Evolutionary conservation across 1,140 invertebrate genomes (phyloP), one percentile per base, ranked within the genome.

Genomic region (Galendromus occidentalis): DNA sequence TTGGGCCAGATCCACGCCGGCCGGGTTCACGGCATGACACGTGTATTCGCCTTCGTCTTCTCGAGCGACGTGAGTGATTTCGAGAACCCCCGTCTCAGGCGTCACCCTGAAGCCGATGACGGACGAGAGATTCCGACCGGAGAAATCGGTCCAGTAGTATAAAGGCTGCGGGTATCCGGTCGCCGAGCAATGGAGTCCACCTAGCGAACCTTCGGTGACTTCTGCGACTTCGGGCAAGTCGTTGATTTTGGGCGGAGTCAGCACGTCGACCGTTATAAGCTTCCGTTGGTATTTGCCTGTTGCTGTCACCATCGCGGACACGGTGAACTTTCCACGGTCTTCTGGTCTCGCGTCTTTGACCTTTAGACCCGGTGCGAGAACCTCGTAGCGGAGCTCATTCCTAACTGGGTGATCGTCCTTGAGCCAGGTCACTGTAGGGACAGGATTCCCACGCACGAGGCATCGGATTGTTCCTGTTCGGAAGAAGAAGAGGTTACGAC

Each of bases 391-490:
- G 42, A 82, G 81, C 67, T 82, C 81, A 28, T 67, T 69, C 14
- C 67, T 68, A 7, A 84, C 78, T 45, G 77, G 73, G 68, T 82
- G 77, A n/a, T 82, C 84, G 73, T 90, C 84, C 73, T 84, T 84
- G 47, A 83, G 79, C 90, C 88, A 93, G 72, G 87, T 85, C 14
- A 93, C 83, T 14, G 79, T 80, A 0, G 91, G 87, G 29, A 85
- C 78, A 17, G 91, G 91, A 74, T 85, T 84, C 0, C 89, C 87
- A 59, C 81, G 82, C 0, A 92, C 89, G 74, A 85, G 81, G 71
- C 91, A 95, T 72, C 82, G 83, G 7, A 93, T 82, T 74, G 82
- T 33, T 66, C 65, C 51, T 59, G 51, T 59, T 20, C n/a, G 22
- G 25, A 59, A 22, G 9, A 39, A 39, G 4, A 39, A 39, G 9